A percentile compares a stretch with the other conserved stretches of the same genome.
phyloP scores from a whole-genome alignment of 2,797 vertebrate species.

The Hirundo rustica region DNA sequence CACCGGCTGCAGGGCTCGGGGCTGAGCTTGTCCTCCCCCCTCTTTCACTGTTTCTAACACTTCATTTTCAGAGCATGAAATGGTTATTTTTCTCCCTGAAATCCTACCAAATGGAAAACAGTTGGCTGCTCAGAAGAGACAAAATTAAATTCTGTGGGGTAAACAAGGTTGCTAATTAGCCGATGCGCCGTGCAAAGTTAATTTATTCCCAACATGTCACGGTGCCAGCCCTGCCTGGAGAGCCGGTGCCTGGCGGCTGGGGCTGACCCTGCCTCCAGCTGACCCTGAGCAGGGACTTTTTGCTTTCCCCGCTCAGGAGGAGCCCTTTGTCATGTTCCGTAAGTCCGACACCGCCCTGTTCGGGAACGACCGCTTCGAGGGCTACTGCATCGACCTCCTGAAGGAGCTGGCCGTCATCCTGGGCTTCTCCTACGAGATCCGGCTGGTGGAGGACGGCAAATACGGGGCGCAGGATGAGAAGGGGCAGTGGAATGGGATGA shows the following conservation, averaged over 20 bases:
- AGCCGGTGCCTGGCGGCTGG: neutral
- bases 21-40: neutral
- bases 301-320: conserved; percentile 83
- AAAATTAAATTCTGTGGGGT: conserved; percentile 62
- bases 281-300: neutral
- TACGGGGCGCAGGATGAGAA: conserved; percentile 97
- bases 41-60: neutral
- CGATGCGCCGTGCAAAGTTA: conserved; percentile 41
- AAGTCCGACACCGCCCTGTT: conserved; percentile 94
- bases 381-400: conserved; percentile 96
- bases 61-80: conserved; percentile 35
- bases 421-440: conserved; percentile 95
- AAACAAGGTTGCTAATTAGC: conserved; percentile 64
- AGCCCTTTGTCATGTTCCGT: conserved; percentile 99
- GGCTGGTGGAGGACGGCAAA: conserved; percentile 91
- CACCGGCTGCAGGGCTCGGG: fast-evolving
- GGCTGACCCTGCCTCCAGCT: neutral
- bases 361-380: conserved; percentile 96
- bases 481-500: conserved; percentile 98
- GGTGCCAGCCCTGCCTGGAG: neutral
- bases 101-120: conserved; percentile 52
- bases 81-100: conserved; percentile 50
- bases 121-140: conserved; percentile 60
- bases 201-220: conserved; percentile 34
- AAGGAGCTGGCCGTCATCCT: conserved; percentile 92